phyloP scores from a whole-genome alignment of 2,797 vertebrate genomes.

The Sebastes flavidus region DNA sequence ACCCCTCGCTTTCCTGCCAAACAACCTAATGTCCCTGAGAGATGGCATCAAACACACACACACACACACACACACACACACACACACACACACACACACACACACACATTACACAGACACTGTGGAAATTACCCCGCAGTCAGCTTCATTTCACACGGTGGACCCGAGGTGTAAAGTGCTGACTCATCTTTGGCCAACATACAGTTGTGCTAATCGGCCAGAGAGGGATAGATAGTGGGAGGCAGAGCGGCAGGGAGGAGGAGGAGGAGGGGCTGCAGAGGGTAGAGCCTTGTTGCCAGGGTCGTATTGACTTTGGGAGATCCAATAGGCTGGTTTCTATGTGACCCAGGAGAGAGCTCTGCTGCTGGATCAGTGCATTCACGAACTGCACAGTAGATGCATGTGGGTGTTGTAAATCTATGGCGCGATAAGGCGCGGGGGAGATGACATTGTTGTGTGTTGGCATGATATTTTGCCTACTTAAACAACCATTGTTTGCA shows the following conservation, averaged over 20 bases:
- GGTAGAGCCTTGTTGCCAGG: slow-evolving; percentile 57
- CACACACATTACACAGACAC: not conserved
- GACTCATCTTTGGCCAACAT: slow-evolving; percentile 71
- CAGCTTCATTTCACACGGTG: slow-evolving; percentile 71
- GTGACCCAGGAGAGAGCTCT: slow-evolving; percentile 30
- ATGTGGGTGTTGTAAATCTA: slow-evolving; percentile 38
- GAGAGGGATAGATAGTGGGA: slow-evolving; percentile 42
- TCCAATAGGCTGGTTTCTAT: slow-evolving; percentile 55
- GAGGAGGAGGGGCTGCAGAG: slow-evolving; percentile 23
- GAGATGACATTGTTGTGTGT: slow-evolving; percentile 24
- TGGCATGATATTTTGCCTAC: slow-evolving; percentile 20
- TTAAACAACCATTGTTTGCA: slow-evolving; percentile 24
- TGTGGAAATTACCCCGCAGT: slow-evolving; percentile 72
- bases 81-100: slow-evolving; percentile 34
- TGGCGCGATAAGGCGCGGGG: slow-evolving; percentile 1
- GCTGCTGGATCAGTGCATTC: slow-evolving; percentile 24
- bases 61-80: not conserved
- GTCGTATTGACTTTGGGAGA: slow-evolving; percentile 54
- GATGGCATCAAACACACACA: slow-evolving; percentile 40
- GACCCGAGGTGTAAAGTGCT: slow-evolving; percentile 72
- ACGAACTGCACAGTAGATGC: slow-evolving; percentile 28
- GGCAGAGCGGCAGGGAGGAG: not conserved
- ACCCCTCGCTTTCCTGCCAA: slow-evolving; percentile 39
- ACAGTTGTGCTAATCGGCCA: slow-evolving; percentile 63
- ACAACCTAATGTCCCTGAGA: slow-evolving; percentile 44